Conservation (phyloP, 1,140 invertebrate species). For the Drosophila nebulosa region DNA sequence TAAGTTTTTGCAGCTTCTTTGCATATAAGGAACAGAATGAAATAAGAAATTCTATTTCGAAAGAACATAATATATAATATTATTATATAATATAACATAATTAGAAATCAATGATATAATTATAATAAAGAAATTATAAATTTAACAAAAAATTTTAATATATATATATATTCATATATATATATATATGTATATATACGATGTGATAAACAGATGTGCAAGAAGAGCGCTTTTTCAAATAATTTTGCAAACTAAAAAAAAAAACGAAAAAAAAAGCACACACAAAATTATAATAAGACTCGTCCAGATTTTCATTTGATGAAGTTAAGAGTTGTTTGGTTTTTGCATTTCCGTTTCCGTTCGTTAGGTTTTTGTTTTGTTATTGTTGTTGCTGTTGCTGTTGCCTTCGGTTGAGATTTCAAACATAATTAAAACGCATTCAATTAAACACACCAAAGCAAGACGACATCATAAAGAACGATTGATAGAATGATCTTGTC, state of each 20-base stretch:
- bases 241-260: slow-evolving; percentile 47
- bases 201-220: slow-evolving; percentile 37
- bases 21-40: slow-evolving; percentile 67
- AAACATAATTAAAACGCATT: slow-evolving; percentile 76
- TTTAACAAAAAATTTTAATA: slow-evolving; percentile 37
- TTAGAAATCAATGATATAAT: slow-evolving; percentile 47
- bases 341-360: slow-evolving; percentile 3
- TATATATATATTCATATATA: slow-evolving; percentile 7
- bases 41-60: slow-evolving; percentile 71
- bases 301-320: slow-evolving; percentile 39
- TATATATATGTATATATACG: slow-evolving; percentile 22
- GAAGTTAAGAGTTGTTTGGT: slow-evolving; percentile 18
- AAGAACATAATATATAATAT: slow-evolving; percentile 38
- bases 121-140: slow-evolving; percentile 27
- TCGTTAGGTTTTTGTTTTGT: slow-evolving; percentile 14
- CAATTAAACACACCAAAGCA: slow-evolving; percentile 77
- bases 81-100: slow-evolving; percentile 30
- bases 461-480: slow-evolving; percentile 24
- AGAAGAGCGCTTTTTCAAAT: slow-evolving; percentile 40
- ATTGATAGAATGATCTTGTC: neutral
- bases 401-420: slow-evolving; percentile 71
- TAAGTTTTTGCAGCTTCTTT: slow-evolving; percentile 60
- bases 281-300: slow-evolving; percentile 63
- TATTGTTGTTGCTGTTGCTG: neutral
- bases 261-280: neutral